These are phyloP conservation scores for Chrysotoxum bicinctum DNA, from an alignment of 2,888 invertebrate species.

Conservation along the genomic window DNA sequence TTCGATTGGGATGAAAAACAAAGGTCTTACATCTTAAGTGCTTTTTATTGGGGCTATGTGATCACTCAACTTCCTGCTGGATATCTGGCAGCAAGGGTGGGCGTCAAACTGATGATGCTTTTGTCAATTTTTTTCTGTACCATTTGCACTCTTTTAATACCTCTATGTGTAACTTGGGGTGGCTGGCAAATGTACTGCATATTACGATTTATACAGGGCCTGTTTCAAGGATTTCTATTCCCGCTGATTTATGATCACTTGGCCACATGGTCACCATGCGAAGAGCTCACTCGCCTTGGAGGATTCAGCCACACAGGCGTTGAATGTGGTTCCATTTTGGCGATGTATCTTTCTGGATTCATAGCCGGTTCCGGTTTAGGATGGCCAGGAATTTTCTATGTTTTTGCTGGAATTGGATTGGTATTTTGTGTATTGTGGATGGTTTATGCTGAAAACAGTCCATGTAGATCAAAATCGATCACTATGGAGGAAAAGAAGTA, in stretches of 20 bases:
- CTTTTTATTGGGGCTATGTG: constrained; percentile 85
- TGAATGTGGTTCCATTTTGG: constrained; percentile 85
- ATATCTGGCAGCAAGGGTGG: constrained; percentile 85
- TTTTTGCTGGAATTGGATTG: constrained; percentile 82
- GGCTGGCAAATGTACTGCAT: constrained; percentile 83
- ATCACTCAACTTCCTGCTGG: constrained; percentile 84
- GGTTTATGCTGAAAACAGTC: constrained; percentile 83
- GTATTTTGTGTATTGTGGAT: constrained; percentile 82
- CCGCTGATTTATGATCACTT: constrained; percentile 85
- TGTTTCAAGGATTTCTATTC: constrained; percentile 85
- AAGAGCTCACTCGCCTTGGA: constrained; percentile 86
- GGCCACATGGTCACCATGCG: constrained; percentile 85
- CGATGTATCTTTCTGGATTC: constrained; percentile 84
- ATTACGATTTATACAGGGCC: constrained; percentile 84
- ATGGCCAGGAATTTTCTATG: constrained; percentile 86
- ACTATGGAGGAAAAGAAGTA: constrained; percentile 83
- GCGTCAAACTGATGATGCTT: constrained; percentile 84
- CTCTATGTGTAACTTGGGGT: constrained; percentile 84
- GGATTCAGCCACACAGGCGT: constrained; percentile 83
- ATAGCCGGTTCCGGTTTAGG: constrained; percentile 83
- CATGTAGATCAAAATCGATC: constrained; percentile 77
- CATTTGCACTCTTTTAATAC: constrained; percentile 85
- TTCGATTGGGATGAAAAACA: constrained; percentile 82
- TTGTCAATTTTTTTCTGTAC: constrained; percentile 84
- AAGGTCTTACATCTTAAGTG: constrained; percentile 83